A percentile compares a stretch with the other conserved stretches of the same genome.
phyloP scores from a whole-genome alignment of 2,888 invertebrate species.

The Mesorhabditis spiculigera region DNA sequence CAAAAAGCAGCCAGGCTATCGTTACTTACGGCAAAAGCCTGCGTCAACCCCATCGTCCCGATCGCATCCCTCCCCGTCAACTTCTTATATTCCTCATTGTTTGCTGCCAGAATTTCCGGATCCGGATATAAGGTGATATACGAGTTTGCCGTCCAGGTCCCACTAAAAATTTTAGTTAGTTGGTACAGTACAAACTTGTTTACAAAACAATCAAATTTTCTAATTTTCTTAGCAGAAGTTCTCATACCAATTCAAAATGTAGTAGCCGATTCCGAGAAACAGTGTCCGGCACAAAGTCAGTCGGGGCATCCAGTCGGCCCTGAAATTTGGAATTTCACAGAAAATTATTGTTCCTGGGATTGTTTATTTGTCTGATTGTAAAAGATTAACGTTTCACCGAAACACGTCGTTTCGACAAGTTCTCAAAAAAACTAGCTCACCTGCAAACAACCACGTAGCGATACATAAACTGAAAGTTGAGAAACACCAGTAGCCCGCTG shows the following conservation, averaged over 20 bases:
- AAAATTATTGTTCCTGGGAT: neutral
- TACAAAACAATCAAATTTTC: too few species aligned
- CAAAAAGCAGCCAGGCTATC: too few species aligned
- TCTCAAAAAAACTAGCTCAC: neutral
- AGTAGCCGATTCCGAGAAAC: neutral
- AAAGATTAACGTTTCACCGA: too few species aligned
- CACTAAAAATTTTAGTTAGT: too few species aligned
- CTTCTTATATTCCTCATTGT: neutral
- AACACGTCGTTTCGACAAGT: too few species aligned
- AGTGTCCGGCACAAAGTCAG: neutral
- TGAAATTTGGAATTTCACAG: neutral
- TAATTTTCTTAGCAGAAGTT: too few species aligned
- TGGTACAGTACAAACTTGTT: neutral
- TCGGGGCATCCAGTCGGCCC: neutral
- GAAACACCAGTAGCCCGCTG: neutral
- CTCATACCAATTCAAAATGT: neutral
- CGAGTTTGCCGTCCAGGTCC: neutral
- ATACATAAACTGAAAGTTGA: neutral
- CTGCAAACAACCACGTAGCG: constrained; percentile 1
- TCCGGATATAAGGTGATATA: neutral
- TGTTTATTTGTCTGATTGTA: too few species aligned
- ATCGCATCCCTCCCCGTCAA: neutral
- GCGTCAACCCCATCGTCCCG: neutral
- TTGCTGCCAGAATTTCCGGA: neutral
- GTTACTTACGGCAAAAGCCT: neutral